Evolutionary conservation across 2,888 invertebrate species (phyloP).

Genomic region (Philopedon plagiatum): DNA sequence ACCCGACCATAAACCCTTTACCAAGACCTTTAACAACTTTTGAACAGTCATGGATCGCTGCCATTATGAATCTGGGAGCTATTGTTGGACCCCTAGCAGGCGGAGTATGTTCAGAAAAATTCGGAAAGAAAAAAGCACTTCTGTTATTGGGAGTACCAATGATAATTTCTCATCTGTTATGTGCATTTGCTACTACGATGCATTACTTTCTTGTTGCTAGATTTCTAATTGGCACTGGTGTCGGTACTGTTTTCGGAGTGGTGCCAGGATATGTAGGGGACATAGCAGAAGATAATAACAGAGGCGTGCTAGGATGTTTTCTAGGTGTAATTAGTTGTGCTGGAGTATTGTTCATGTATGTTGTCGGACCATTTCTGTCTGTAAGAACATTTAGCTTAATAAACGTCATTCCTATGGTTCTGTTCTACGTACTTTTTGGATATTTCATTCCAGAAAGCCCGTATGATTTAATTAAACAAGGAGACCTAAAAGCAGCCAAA

Average conservation of each 20-base stretch:
- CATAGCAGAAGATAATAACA: constrained; percentile 82
- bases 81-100: constrained; percentile 55
- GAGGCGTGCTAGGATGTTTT: constrained; percentile 78
- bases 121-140: constrained; percentile 78
- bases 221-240: constrained; percentile 75
- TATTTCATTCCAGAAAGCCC: constrained; percentile 54
- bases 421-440: constrained; percentile 46
- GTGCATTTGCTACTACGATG: constrained; percentile 48
- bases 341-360: constrained; percentile 79
- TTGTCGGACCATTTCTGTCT: constrained; percentile 73
- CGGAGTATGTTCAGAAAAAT: constrained; percentile 46
- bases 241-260: constrained; percentile 79
- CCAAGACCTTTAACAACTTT: constrained; percentile 49
- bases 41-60: constrained; percentile 58
- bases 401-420: constrained; percentile 38
- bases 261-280: constrained; percentile 90
- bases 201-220: constrained; percentile 70
- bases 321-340: constrained; percentile 66
- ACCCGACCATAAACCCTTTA: constrained; percentile 54
- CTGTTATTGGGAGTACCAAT: constrained; percentile 76
- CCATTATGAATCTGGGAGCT: constrained; percentile 56
- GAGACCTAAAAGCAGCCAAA: constrained; percentile 73
- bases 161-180: constrained; percentile 67
- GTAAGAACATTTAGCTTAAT: constrained; percentile 46
- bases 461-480: constrained; percentile 48